Base-by-base conservation (phyloP, 1,140 invertebrate species). In the Tetragonula clypearis region DNA sequence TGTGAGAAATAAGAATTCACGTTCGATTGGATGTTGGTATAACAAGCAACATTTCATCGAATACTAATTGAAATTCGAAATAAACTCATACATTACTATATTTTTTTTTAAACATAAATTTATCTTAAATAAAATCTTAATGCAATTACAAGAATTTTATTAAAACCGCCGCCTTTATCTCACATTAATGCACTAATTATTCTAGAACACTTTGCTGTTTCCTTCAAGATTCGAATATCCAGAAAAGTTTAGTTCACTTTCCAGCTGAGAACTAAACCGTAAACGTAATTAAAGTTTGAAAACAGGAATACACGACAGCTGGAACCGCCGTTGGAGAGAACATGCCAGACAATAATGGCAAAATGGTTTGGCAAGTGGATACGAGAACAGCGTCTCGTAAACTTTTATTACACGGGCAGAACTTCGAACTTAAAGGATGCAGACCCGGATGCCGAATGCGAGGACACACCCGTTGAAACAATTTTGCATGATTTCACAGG, bases 401-500 rank as follows among this genome's bases (percentile, higher is more conserved):
- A 85, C 79, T 69, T 85, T 87, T 60, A 79, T 71, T 80, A 30
- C 83, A 49, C 41, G 41, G 41, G 26, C 82, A 41, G 49, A 71
- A 49, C 41, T 49, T 49, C 41, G 15, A 76, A 72, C 76, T 79
- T 79, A 75, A 84, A 76, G 66, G 65, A 87, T 80, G 83, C 41
- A 76, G 80, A 80, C 6, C 77, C 55, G 41, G 71, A 30, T 30
- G 30, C 35, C 19, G 71, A 79, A 86, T 74, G 75, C 41, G 75
- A 79, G 79, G 69, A 74, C 35, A 74, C 41, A 41, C 53, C 53
- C 62, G 23, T 62, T 49, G 71, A 58, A 79, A 76, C 65, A 80
- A 87, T 79, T 84, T 86, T 86, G 62, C 77, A 49, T 75, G 85
- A 49, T 87, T 85, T 74, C 74, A 78, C 86, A 62, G 62, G 26